Evolutionary conservation across 1,140 invertebrate species (phyloP).

Genomic region (Drosophila nigrodunni): DNA sequence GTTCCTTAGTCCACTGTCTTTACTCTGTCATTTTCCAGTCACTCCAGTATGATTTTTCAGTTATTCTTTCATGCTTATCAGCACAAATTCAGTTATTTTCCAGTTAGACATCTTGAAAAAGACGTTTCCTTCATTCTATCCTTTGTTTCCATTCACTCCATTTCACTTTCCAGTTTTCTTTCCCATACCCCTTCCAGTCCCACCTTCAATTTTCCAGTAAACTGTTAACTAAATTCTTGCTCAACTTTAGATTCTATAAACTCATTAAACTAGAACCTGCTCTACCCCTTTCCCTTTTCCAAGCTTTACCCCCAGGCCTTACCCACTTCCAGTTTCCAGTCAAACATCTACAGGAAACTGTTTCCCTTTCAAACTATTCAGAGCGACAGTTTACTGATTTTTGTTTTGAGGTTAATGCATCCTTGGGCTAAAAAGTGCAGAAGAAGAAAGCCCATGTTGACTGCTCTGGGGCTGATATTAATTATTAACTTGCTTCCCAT

Average conservation of each 20-base stretch:
- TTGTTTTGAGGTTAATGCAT: constrained; percentile 80
- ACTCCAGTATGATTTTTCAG: too few relatives aligned
- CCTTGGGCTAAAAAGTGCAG: constrained; percentile 60
- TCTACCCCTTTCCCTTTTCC: too few relatives aligned
- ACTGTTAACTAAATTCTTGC: not conserved
- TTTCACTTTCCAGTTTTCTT: too few relatives aligned
- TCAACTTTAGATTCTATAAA: too few relatives aligned
- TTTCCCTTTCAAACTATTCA: constrained; percentile 68
- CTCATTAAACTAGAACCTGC: not conserved
- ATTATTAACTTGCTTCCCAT: constrained; percentile 75
- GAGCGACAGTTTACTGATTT: constrained; percentile 32
- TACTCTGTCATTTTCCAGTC: too few relatives aligned
- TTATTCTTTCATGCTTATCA: too few relatives aligned
- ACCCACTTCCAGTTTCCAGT: not conserved
- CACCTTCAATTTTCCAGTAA: not conserved
- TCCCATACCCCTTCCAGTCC: not conserved
- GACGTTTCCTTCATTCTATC: constrained; percentile 5
- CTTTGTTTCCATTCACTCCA: too few relatives aligned
- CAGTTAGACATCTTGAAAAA: constrained; percentile 1
- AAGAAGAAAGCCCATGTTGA: constrained; percentile 35
- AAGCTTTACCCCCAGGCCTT: not conserved
- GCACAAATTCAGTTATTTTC: not conserved
- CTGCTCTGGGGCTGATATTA: constrained; percentile 73
- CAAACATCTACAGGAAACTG: constrained; percentile 11
- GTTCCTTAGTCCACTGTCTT: too few relatives aligned